Evolutionary conservation across 2,113 vertebrate species (phyloP).

Genomic region (Rynchops niger): DNA sequence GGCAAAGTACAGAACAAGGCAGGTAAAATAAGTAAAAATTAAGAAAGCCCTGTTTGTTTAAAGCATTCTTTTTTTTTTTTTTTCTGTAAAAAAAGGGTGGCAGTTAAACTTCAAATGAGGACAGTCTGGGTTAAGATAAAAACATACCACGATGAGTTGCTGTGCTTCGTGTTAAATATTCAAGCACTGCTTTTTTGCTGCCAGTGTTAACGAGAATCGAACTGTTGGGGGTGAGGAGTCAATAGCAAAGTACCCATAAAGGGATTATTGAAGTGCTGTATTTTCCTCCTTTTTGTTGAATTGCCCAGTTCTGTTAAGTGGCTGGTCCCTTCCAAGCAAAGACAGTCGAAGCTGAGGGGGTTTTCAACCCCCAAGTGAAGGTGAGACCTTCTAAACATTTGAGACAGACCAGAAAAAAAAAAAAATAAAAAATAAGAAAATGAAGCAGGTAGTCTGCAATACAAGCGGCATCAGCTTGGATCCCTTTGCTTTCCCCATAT

Average conservation of each 20-base stretch:
- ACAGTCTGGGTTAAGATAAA: not conserved
- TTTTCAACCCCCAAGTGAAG: not conserved
- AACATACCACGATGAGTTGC: not conserved
- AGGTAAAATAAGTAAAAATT: not conserved
- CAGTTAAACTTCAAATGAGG: not conserved
- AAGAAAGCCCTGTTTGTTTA: not conserved
- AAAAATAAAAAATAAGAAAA: not conserved
- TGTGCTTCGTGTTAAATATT: not conserved
- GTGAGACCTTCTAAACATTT: not conserved
- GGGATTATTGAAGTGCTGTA: not conserved
- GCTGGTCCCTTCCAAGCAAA: not conserved
- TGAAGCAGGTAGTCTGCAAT: not conserved
- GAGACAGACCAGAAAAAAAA: not conserved
- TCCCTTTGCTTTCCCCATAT: not conserved
- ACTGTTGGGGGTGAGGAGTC: not conserved
- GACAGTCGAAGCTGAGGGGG: not conserved
- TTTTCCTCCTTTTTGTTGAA: not conserved
- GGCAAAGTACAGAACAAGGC: not conserved
- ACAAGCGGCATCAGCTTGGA: not conserved
- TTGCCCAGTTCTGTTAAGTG: not conserved
- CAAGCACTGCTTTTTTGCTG: not conserved
- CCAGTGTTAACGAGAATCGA: not conserved
- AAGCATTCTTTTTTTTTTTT: not conserved
- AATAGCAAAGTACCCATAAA: not conserved
- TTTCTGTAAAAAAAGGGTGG: not conserved